Evolutionary conservation across 2,888 invertebrate genomes (phyloP).

Genomic region (Diabrotica balteata): DNA sequence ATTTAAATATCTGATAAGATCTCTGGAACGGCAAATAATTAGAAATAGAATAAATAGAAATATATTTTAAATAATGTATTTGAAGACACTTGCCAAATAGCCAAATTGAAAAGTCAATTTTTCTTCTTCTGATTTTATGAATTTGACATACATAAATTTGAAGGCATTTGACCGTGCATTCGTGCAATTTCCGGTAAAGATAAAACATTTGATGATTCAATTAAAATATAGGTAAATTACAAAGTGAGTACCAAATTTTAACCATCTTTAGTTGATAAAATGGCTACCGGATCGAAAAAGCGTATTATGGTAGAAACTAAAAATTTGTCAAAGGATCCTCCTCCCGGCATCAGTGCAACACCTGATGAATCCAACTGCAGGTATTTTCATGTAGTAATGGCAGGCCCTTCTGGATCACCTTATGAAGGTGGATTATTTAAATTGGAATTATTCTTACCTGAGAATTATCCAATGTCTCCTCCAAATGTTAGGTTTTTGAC

Average conservation of each 20-base stretch:
- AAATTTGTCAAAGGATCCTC: conserved; percentile 95
- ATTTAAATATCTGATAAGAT: no score
- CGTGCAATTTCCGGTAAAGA: conserved; percentile 3
- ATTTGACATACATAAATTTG: no score
- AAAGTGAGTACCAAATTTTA: conserved; percentile 16
- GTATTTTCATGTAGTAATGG: conserved; percentile 93
- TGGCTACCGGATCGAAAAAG: conserved; percentile 69
- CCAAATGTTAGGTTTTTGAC: conserved; percentile 99
- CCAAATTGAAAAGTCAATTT: no score
- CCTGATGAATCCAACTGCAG: conserved; percentile 96
- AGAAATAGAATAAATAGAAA: no score
- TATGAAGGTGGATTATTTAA: conserved; percentile 99
- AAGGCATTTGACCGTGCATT: not conserved
- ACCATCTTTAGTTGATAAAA: conserved; percentile 22
- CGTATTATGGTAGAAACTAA: conserved; percentile 97
- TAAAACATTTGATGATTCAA: conserved; percentile 1
- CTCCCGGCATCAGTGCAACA: conserved; percentile 95
- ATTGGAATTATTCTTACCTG: conserved; percentile 97
- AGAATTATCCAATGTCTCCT: conserved; percentile 99
- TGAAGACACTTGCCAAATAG: no score
- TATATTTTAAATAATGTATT: no score
- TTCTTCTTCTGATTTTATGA: no score
- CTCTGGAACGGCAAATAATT: no score
- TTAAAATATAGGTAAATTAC: conserved; percentile 18
- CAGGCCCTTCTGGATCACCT: conserved; percentile 92